These are phyloP conservation scores for Austrofundulus limnaeus DNA, from an alignment of 2,113 vertebrate species.

Conservation along the genomic window DNA sequence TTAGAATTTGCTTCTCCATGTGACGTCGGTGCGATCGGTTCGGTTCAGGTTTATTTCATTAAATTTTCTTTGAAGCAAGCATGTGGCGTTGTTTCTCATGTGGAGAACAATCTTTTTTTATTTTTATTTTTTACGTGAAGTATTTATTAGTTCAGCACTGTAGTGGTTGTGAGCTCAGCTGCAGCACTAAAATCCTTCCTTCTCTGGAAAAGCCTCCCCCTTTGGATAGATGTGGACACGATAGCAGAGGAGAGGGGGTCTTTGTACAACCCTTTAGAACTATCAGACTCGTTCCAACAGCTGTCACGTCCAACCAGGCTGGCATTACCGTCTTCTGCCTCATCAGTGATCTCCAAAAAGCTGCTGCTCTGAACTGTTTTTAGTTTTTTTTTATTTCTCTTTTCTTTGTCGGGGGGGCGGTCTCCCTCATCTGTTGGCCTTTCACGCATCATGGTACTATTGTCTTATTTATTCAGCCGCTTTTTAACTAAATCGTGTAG, in stretches of 20 bases:
- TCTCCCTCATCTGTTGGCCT: conserved; percentile 64
- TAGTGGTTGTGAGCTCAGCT: conserved; percentile 58
- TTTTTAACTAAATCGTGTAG: conserved; percentile 69
- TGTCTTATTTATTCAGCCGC: conserved; percentile 70
- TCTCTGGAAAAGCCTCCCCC: conserved; percentile 13
- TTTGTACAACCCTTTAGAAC: conserved; percentile 41
- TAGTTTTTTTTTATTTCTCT: conserved; percentile 59
- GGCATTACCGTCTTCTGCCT: conserved; percentile 61
- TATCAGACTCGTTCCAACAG: conserved; percentile 12
- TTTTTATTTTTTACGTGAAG: conserved; percentile 81
- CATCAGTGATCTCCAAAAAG: conserved; percentile 47
- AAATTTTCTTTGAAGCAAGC: conserved; percentile 60
- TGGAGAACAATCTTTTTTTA: too few relatives aligned
- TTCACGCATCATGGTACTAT: conserved; percentile 74
- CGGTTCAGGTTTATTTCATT: conserved; percentile 42
- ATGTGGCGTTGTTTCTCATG: conserved; percentile 68
- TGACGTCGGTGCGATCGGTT: conserved; percentile 67
- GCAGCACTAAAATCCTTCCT: conserved; percentile 42
- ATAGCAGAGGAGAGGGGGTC: conserved; percentile 13
- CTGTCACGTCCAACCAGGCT: conserved; percentile 45
- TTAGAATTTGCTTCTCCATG: conserved; percentile 28
- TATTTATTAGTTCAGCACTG: conserved; percentile 82
- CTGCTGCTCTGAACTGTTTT: conserved; percentile 86
- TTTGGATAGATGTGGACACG: conserved; percentile 22
- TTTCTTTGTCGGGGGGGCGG: conserved; percentile 43